Base-by-base conservation (phyloP, 2,113 vertebrate species). In the Lucifuga dentata region DNA sequence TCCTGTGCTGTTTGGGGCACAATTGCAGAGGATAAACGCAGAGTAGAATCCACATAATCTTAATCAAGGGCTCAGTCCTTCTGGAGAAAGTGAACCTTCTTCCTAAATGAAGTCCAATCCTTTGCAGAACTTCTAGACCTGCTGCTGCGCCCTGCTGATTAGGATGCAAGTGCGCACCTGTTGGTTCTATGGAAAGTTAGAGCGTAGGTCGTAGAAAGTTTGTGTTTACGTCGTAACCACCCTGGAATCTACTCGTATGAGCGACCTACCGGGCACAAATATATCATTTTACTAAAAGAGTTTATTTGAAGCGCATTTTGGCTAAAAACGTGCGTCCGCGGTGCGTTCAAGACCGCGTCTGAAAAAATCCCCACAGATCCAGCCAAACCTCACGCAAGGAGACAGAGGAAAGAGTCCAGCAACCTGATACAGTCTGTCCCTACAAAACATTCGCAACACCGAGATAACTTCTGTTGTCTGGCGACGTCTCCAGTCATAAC, bases 31-130 rank as follows among this genome's bases (percentile, higher is more conserved):
- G 88, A 90, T 92, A 91, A 64, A 87, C 88, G 89, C 91, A 88
- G 90, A 92, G 91, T 93, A 91, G 91, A 94, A 94, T 93, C 96
- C 95, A 92, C 96, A 98, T 97, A 95, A 93, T 97, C 95, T 94
- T 93, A 92, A 94, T 88, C 91, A 92, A 91, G 64, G 88, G 73
- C 73, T 73, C 63, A 43, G 85, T 70, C 65, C 26, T 85, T 89
- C 86, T 71, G 89, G 51, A 1, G 10, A 49, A 68, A 71, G 60
- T 68, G 53, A 53, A 69, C 86, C 76, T 86, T 83, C 87, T 86
- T 83, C 88, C 80, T 91, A 87, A 92, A 86, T 82, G 80, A 73
- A 62, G 79, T 85, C 76, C 84, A 90, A 65, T 71, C 69, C 77
- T 29, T 15, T 55, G 41, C 63, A 39, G 23, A 68, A 55, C 51